Evolutionary conservation across 37 sponge, comb jelly and placozoan genomes (phyloP), one percentile per base, ranked within the genome.

Genomic region (Spongia lamella): DNA sequence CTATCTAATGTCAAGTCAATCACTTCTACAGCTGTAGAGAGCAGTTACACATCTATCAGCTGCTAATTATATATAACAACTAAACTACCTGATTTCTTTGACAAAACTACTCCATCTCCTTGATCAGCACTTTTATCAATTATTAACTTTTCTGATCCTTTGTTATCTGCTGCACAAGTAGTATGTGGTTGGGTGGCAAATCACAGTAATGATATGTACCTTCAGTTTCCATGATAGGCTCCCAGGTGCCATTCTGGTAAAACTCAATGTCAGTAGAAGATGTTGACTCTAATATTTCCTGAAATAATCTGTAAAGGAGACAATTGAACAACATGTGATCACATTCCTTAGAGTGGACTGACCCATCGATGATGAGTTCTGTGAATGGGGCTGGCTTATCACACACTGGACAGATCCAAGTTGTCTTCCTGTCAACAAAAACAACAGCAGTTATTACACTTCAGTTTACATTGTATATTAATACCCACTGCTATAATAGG

Each of bases 351-450:
- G 66, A 2, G 24, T 68, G 24, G 3, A 75, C 91, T 79, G 61
- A 90, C 91, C 83, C 90, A 59, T 96, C 96, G 51, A 96, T 79
- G 9, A 91, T 58, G 17, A 96, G 79, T 25, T 76, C 78, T 3
- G 63, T 64, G 7, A 76, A 66, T 0, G 75, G 83, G 15, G 92
- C 86, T 14, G 82, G 58, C 53, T 77, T 85, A 49, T 96, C 92
- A 83, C 96, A 96, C 16, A 96, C 92, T 35, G 89, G 92, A 85
- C 96, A 96, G 27, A 88, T 76, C 96, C 96, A 96, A 53, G 83
- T 83, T 3, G 96, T 78, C 59, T 88, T 86, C 85, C 90, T 88
- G 73, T 33, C 50, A 11, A 27, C 54, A 1, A 32, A 53, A 17
- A 49, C 15, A 49, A 21, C n/a, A n/a, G n/a, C n/a, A n/a, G n/a